Evolutionary conservation across 2,113 vertebrate genomes (phyloP), one percentile per base, ranked within the genome.

Genomic region (Thryonomys swinderianus): DNA sequence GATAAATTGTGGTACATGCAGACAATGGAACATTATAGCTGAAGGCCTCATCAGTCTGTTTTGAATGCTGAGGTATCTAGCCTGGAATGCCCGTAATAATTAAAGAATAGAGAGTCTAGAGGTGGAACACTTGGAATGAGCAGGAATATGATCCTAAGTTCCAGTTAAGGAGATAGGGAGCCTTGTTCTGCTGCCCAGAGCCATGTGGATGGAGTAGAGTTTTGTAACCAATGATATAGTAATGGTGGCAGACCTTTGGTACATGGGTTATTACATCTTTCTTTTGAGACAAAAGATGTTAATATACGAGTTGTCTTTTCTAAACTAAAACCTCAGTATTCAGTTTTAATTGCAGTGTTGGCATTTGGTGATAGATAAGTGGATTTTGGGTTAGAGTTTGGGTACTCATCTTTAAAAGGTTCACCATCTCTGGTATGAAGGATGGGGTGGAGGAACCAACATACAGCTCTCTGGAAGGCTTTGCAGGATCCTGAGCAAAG

Each of bases 391-490:
- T 30, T 76, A 14, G 13, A 48, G 20, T 76, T 48, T 48, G 73
- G 42, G 42, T 6, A 3, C 73, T 76, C 45, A 13, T 48, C 27
- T 48, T 27, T 76, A 16, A 45, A 76, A 32, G 13, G 42, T 32
- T 76, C 42, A 48, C 7, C 27, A 76, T 53, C 32, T 11, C 0
- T n/a, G 20, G 20, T 0, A 4, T 21, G 59, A 21, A 0, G 13
- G 21, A 2, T 9, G 0, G 14, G 16, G 57, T 40, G 17, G 16
- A 32, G 37, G 25, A 30, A 57, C 32, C 12, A 23, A 57, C 17
- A 18, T 40, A 37, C 82, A 21, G 32, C 88, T 25, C 17, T 14
- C 27, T 42, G 1, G 57, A 53, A 55, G 69, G 57, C 23, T 91
- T 55, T 87, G 37, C 14, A 71, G 76, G 57, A 30, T 42, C 20